Base-by-base conservation (phyloP, 2,888 invertebrate genomes). In the Tyria jacobaeae region DNA sequence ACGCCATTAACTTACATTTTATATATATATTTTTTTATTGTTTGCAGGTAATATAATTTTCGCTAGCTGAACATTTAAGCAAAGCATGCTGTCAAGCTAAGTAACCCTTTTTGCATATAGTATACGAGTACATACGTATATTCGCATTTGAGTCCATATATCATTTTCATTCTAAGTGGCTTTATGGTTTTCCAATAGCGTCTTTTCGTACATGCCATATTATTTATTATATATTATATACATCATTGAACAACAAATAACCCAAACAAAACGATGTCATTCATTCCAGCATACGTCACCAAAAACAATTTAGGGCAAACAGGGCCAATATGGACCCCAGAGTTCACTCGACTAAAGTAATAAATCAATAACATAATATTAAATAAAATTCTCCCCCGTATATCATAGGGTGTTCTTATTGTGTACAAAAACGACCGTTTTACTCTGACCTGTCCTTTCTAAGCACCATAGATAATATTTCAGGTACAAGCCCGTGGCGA, bases 301-400 rank as follows among this genome's bases (percentile, higher is more conserved):
- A 85, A 85, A 86, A 85, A 87, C 72, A 78, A 75, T 78, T 75
- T 78, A 79, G 78, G 77, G 81, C 79, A 75, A 78, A 73, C 75
- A 69, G 78, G 80, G 75, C 75, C 81, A 83, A 83, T 80, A 81
- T 78, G 76, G 78, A 68, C 73, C 82, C 79, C 77, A 70, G 62
- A 71, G 75, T 69, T 77, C 77, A 73, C 73, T 77, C 76, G 67
- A 80, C 78, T 77, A 78, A 63, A 79, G 80, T 83, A 76, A 91
- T 91, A 92, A 91, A 91, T 92, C 91, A 91, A 91, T 91, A 90
- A 84, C 80, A 81, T 83, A 83, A 89, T 92, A 91, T 92, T 91
- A 89, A 91, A 92, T 91, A 90, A 91, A 78, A 90, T 89, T 88
- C 86, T 84, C 85, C 83, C 80, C 79, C 86, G 85, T 90, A 89